Conservation (phyloP, 2,888 invertebrate species). For the Hofmannophila pseudospretella region DNA sequence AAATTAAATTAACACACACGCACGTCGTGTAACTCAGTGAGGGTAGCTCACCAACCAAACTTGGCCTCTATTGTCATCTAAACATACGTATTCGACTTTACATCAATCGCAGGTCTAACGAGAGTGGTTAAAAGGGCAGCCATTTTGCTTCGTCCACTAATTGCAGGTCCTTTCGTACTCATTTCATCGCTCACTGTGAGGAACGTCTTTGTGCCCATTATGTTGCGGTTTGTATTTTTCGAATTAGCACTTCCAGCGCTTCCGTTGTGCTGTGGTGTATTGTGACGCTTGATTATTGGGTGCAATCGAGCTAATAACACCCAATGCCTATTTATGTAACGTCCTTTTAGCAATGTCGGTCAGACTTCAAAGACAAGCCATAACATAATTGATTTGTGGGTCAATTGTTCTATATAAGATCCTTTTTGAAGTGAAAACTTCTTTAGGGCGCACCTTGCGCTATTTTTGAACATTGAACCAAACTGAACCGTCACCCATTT, state of each 20-base stretch:
- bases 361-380: slow-evolving; percentile 1
- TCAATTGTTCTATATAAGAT: slow-evolving; percentile 1
- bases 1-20: slow-evolving; percentile 77
- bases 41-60: slow-evolving; percentile 42
- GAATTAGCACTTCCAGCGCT: slow-evolving; percentile 72
- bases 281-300: slow-evolving; percentile 52
- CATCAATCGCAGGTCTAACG: slow-evolving; percentile 10
- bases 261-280: slow-evolving; percentile 58
- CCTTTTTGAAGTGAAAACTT: too few species aligned
- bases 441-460: too few species aligned
- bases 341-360: slow-evolving; percentile 1
- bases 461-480: too few species aligned
- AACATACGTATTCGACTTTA: not conserved
- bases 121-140: slow-evolving; percentile 46
- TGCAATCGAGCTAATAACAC: slow-evolving; percentile 18
- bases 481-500: too few species aligned
- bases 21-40: slow-evolving; percentile 53
- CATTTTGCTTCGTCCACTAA: slow-evolving; percentile 71
- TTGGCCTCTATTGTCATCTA: not conserved
- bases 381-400: slow-evolving; percentile 2
- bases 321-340: slow-evolving; percentile 18
- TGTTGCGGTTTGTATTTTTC: slow-evolving; percentile 70
- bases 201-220: slow-evolving; percentile 64
- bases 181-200: slow-evolving; percentile 63
- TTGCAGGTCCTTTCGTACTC: slow-evolving; percentile 59